Evolutionary conservation across 2,797 vertebrate genomes (phyloP), one percentile per base, ranked within the genome.

Genomic region (Phylloscopus collybita): DNA sequence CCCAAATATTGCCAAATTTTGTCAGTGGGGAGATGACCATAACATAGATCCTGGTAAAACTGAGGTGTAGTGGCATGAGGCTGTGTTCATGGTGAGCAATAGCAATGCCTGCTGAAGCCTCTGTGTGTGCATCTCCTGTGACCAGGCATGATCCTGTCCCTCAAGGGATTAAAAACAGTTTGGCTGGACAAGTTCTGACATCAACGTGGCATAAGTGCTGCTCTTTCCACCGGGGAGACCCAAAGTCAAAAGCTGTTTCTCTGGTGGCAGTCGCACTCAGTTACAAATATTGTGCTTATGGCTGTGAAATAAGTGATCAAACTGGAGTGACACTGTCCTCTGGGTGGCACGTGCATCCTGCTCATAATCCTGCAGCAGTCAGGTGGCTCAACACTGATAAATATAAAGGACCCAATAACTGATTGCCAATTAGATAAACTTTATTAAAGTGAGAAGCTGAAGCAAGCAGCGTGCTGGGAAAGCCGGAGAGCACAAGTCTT

Each of bases 11-110:
- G 34, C 8, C 34, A 34, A 34, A 34, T 34, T 42, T 87, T 53
- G 8, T 40, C 25, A 27, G 5, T 18, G 65, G 42, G 44, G 49
- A 73, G 49, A 17, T 69, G 45, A 32, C 34, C 0, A 0, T 71
- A 61, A 20, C 2, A 3, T 1, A 45, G 40, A 25, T 76, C 23
- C 26, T 62, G 44, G 16, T 74, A 44, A 83, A 36, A 6, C 14
- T 70, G 13, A 49, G 29, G 64, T 80, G 45, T 42, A 32, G 26
- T 47, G 60, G 5, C 1, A 2, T 3, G 16, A 70, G 56, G 16
- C 8, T 18, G 17, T 32, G 13, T 3, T 78, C 40, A 16, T 26
- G 0, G 1, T 44, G n/a, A 72, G 42, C 22, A 80, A 1, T 50
- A 36, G 13, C 29, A 44, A 3, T 15, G 26, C 12, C 45, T 91